phyloP scores from a whole-genome alignment of 2,888 invertebrate genomes.

The Xestia rhomboidea region DNA sequence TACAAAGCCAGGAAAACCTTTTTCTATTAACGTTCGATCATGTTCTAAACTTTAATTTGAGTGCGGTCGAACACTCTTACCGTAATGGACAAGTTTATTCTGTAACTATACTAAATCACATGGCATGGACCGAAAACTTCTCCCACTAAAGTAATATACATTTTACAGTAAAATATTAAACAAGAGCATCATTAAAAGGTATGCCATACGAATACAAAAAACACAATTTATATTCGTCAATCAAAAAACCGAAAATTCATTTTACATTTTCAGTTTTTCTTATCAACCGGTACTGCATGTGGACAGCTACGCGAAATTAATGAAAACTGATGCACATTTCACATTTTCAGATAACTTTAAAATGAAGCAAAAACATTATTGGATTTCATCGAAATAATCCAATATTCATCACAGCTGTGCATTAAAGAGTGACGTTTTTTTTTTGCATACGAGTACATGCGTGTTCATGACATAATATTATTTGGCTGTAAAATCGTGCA shows the following conservation, averaged over 20 bases:
- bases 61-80: not conserved
- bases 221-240: not conserved
- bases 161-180: not conserved
- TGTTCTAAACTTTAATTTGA: conserved; percentile 8
- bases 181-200: not conserved
- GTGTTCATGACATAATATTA: not conserved
- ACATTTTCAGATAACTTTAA: conserved; percentile 13
- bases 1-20: not conserved
- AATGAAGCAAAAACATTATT: not conserved
- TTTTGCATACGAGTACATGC: not conserved
- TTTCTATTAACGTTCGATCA: not conserved
- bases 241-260: conserved; percentile 9
- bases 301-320: not conserved
- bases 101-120: not conserved
- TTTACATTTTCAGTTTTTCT: conserved; percentile 18
- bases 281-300: conserved; percentile 44
- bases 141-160: not conserved
- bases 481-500: not conserved
- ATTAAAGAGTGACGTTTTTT: not conserved
- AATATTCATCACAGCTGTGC: not conserved
- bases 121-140: not conserved
- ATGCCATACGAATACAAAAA: not conserved
- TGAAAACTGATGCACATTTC: not conserved
- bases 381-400: not conserved
- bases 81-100: conserved; percentile 11